Evolutionary conservation across 2,888 invertebrate genomes (phyloP).

Genomic region (Nomada fucata): DNA sequence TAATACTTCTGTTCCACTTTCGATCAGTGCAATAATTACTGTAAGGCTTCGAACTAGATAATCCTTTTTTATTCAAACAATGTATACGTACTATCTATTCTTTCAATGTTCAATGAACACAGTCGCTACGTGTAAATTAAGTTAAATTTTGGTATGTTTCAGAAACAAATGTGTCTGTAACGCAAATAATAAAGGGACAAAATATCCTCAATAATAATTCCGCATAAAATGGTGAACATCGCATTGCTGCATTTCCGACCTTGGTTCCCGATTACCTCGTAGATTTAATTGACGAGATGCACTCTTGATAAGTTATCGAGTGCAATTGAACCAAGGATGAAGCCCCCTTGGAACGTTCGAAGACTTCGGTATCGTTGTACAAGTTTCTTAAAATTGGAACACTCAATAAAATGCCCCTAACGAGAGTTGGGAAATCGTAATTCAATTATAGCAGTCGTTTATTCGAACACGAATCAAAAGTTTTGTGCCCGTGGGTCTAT

Average conservation of each 20-base stretch:
- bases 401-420: slow-evolving; percentile 59
- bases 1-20: no score
- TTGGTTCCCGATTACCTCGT: slow-evolving; percentile 42
- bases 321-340: slow-evolving; percentile 24
- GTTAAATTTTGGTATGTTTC: no score
- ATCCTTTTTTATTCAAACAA: background rate
- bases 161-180: background rate
- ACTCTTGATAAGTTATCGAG: slow-evolving; percentile 39
- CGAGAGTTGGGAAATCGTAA: slow-evolving; percentile 40
- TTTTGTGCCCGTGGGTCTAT: background rate
- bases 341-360: slow-evolving; percentile 35
- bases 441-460: slow-evolving; percentile 57
- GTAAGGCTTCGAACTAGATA: background rate
- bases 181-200: background rate
- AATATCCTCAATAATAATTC: background rate
- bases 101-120: background rate
- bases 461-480: slow-evolving; percentile 22
- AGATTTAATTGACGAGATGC: slow-evolving; percentile 58
- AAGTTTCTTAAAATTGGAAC: slow-evolving; percentile 44
- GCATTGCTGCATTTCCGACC: slow-evolving; percentile 2
- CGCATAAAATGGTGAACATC: background rate
- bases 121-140: background rate
- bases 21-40: no score
- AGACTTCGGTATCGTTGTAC: slow-evolving; percentile 50
- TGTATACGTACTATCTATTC: background rate